Conservation (phyloP, 2,888 invertebrate genomes). For the Argynnis bischoffii region DNA sequence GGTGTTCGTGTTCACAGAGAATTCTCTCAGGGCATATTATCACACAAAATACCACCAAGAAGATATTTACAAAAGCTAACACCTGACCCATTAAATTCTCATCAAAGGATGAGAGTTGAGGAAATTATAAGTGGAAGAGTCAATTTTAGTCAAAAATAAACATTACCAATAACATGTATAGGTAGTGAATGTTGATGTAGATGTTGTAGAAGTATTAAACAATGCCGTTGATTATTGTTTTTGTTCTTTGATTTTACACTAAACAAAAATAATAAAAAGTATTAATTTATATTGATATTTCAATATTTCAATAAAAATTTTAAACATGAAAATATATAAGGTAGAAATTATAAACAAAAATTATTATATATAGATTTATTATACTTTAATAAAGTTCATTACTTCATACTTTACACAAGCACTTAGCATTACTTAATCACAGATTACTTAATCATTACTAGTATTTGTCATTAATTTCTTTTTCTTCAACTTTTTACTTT, state of each 20-base stretch:
- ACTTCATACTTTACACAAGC: background rate
- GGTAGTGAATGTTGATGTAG: background rate
- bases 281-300: no score
- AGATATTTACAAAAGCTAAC: conserved; percentile 72
- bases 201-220: background rate
- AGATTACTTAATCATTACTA: conserved; percentile 30
- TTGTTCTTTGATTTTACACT: no score
- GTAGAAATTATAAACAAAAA: background rate
- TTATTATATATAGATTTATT: background rate
- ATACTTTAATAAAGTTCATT: background rate
- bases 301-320: no score
- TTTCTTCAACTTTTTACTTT: conserved; percentile 86
- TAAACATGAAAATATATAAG: no score
- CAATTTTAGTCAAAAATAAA: conserved; percentile 57
- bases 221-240: background rate
- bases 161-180: background rate
- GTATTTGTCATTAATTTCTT: conserved; percentile 51
- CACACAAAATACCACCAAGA: conserved; percentile 74
- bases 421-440: no score
- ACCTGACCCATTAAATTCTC: conserved; percentile 64
- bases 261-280: no score
- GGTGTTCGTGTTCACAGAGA: conserved; percentile 85
- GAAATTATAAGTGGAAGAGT: conserved; percentile 70
- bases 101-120: conserved; percentile 72
- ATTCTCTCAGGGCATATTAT: conserved; percentile 82